A percentile compares a stretch with the other conserved stretches of the same genome.
phyloP scores from a whole-genome alignment of 1,140 invertebrate genomes.

The Pissodes strobi region DNA sequence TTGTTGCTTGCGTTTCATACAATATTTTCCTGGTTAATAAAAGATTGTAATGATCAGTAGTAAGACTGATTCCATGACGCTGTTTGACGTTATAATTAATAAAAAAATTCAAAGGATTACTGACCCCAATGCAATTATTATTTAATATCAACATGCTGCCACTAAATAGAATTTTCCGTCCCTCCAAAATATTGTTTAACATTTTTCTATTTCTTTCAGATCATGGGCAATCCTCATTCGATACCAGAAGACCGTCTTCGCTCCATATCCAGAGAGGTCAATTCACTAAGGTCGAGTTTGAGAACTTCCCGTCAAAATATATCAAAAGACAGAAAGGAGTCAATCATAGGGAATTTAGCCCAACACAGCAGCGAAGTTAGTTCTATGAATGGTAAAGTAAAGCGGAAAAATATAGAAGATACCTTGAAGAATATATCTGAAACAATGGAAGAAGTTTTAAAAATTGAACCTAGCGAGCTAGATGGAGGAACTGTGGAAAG shows the following conservation, averaged over 20 bases:
- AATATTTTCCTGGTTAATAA: too few species aligned
- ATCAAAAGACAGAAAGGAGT: slow-evolving; percentile 26
- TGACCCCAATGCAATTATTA: too few species aligned
- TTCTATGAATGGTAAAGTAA: slow-evolving; percentile 26
- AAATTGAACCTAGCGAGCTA: slow-evolving; percentile 17
- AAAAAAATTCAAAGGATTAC: too few species aligned
- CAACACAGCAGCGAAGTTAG: slow-evolving; percentile 22
- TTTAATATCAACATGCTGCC: too few species aligned
- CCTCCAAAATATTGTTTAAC: too few species aligned
- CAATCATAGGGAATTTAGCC: slow-evolving; percentile 10
- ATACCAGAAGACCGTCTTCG: slow-evolving; percentile 29
- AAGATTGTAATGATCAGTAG: too few species aligned
- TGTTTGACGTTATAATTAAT: too few species aligned
- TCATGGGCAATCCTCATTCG: slow-evolving; percentile 30
- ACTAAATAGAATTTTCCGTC: too few species aligned
- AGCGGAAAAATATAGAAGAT: slow-evolving; percentile 21
- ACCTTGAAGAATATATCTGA: slow-evolving; percentile 30
- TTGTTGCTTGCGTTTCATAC: too few species aligned
- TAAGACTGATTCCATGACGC: too few species aligned
- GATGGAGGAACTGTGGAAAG: slow-evolving; percentile 33
- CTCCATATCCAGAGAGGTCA: slow-evolving; percentile 26
- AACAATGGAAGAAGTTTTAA: slow-evolving; percentile 32
- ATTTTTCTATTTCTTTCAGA: slow-evolving; percentile 19
- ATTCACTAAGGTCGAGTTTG: slow-evolving; percentile 19
- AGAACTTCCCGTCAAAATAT: slow-evolving; percentile 8